Evolutionary conservation across 2,113 vertebrate species (phyloP).

Genomic region (Polypterus senegalus): DNA sequence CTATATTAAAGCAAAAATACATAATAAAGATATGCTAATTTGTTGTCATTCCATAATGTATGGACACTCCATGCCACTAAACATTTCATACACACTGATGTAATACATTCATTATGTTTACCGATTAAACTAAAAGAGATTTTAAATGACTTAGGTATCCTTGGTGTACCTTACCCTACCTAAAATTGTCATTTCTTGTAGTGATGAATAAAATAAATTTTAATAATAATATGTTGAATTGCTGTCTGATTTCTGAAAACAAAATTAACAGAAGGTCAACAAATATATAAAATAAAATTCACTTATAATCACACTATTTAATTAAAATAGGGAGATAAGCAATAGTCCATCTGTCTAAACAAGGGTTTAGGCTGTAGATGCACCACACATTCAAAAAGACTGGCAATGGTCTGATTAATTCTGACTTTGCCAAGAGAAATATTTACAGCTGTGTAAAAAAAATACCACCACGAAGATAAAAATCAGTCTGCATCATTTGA

Average conservation of each 20-base stretch:
- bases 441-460: no score
- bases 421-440: no score
- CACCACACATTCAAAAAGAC: no score
- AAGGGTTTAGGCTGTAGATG: neutral
- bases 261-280: neutral
- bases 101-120: no score
- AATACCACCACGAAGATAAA: no score
- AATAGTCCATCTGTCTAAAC: neutral
- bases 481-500: no score
- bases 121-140: no score
- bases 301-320: neutral
- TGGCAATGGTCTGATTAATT: no score
- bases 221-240: neutral
- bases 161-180: conserved; percentile 37
- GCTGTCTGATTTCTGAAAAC: neutral
- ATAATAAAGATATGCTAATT: neutral
- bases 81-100: conserved; percentile 28
- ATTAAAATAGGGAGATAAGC: neutral
- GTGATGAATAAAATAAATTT: neutral
- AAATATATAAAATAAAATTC: neutral
- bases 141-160: conserved; percentile 43
- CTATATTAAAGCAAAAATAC: neutral
- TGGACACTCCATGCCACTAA: conserved; percentile 20
- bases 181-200: conserved; percentile 1
- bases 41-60: neutral